Evolutionary conservation across 1,140 invertebrate species (phyloP), one percentile per base, ranked within the genome.

Genomic region (Macrobrachium rosenbergii): DNA sequence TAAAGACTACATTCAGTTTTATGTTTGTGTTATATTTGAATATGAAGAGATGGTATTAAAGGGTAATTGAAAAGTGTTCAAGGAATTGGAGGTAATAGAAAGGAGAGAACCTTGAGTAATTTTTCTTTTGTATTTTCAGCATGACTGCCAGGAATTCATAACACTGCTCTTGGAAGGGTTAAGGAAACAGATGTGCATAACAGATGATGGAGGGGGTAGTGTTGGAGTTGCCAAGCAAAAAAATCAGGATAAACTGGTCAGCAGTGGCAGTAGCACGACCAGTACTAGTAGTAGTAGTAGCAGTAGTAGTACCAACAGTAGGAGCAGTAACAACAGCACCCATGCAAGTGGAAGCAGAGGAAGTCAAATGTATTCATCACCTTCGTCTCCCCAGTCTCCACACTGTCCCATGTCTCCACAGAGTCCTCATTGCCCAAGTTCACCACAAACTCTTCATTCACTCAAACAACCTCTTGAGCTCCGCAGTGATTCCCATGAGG

Each of bases 91-190:
- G 19, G 8, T n/a, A 28, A 72, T 0, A n/a, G 16, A 72, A 72
- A 28, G 69, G 43, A 52, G 21, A 52, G 19, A 59, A 59, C 17
- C 5, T 78, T 78, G 45, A 7, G 14, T 19, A n/a, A 60, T 60
- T 78, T 64, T 21, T 19, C 17, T 64, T 63, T 23, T 72, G 19
- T 77, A 21, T 69, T 86, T 90, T 59, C 90, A 95, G 94, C 95
- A 95, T 90, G 95, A 95, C 91, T 95, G 95, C 92, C 95, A 96
- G 92, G 95, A 96, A 90, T 95, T 96, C 91, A 92, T 96, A 52
- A 95, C 95, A 11, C 92, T 95, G 14, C 91, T 95, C 17, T 91
- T 96, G 88, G 95, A 95, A 90, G 94, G 94, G 17, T 91, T 96
- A 16, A 94, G 95, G 89, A 95, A 95, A 90, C 94, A 95, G 91